Conservation (phyloP, 2,113 vertebrate genomes). For the Indri indri region DNA sequence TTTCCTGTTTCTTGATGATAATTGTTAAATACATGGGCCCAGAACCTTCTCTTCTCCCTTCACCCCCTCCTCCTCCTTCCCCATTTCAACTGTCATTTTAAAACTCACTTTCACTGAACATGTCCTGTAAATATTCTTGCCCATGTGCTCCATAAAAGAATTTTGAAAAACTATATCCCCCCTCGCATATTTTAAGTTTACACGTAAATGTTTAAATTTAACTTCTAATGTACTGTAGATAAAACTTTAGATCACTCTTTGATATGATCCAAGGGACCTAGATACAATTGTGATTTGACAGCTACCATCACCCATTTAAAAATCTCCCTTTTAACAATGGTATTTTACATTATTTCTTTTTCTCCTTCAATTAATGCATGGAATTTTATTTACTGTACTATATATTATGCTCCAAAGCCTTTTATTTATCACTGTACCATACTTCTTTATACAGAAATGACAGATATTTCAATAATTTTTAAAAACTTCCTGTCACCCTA, state of each 20-base stretch:
- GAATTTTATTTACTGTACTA: neutral
- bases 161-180: neutral
- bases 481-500: neutral
- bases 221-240: neutral
- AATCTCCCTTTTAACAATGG: neutral
- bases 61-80: no score
- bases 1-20: neutral
- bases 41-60: neutral
- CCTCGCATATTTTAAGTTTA: neutral
- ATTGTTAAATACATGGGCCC: fast-evolving
- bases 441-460: neutral
- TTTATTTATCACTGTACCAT: neutral
- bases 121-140: neutral
- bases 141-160: neutral
- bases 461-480: neutral
- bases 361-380: neutral
- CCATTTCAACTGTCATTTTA: neutral
- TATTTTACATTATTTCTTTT: neutral
- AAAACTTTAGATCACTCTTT: neutral
- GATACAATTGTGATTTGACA: neutral
- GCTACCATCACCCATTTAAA: neutral
- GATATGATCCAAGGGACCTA: neutral
- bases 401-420: neutral
- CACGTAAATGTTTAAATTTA: neutral
- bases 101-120: neutral